These are phyloP conservation scores for Lycocorax pyrrhopterus DNA, from an alignment of 2,113 vertebrate species.

Conservation along the genomic window DNA sequence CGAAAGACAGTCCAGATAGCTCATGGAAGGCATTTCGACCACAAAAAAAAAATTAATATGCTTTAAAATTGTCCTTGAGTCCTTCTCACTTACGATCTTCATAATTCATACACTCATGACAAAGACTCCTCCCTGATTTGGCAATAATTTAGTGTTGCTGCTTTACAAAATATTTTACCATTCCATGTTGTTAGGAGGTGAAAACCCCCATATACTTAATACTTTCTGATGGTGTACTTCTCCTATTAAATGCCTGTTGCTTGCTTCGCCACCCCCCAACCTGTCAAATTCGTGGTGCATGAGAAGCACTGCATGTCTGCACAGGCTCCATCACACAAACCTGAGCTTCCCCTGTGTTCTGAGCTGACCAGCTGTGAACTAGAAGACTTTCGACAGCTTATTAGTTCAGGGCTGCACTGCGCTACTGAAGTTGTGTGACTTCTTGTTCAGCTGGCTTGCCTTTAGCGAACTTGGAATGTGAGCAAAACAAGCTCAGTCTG, in stretches of 20 bases:
- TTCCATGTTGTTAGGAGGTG: not conserved
- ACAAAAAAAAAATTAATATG: not conserved
- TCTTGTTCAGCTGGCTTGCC: not conserved
- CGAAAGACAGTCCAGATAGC: not conserved
- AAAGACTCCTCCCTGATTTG: not conserved
- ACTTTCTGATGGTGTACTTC: not conserved
- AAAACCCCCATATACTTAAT: not conserved
- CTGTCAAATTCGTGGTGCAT: not conserved
- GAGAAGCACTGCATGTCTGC: not conserved
- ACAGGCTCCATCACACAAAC: not conserved
- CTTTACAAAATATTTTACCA: not conserved
- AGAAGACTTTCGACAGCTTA: conserved; percentile 6
- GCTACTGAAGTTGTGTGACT: not conserved
- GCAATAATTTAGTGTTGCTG: not conserved
- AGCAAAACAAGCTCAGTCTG: conserved; percentile 25
- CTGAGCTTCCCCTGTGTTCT: not conserved
- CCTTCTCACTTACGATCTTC: not conserved
- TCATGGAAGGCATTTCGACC: not conserved
- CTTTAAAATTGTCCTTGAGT: not conserved
- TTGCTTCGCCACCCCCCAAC: not conserved
- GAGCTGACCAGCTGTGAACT: conserved; percentile 11
- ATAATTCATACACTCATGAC: not conserved
- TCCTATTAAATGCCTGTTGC: not conserved
- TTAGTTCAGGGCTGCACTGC: not conserved
- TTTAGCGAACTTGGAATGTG: not conserved